A percentile compares a stretch with the other conserved stretches of the same genome.
Evolutionary conservation across 2,113 vertebrate species (phyloP).

Genomic region (Gallinago undulata): DNA sequence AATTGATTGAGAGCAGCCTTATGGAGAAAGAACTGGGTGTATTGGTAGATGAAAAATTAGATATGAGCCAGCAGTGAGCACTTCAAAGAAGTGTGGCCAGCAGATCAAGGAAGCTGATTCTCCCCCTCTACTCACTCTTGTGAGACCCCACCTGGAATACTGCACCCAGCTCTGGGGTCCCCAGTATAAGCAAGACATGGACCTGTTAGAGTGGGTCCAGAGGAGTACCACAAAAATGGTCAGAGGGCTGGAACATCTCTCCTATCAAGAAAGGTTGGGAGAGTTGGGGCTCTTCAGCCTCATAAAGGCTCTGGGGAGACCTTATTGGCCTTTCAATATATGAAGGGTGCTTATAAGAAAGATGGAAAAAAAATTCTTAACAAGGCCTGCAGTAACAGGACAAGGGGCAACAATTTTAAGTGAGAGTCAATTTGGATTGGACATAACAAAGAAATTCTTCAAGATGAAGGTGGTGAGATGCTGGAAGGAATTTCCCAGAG

Average conservation of each 20-base stretch:
- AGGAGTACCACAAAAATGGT: not conserved
- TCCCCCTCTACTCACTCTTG: not conserved
- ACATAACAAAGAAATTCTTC: not conserved
- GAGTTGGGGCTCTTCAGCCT: not conserved
- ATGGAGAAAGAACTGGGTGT: not conserved
- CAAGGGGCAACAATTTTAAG: not conserved
- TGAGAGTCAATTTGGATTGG: not conserved
- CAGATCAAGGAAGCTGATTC: not conserved
- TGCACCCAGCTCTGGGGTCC: not conserved
- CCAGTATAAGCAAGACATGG: not conserved
- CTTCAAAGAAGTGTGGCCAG: not conserved
- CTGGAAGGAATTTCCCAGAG: not conserved
- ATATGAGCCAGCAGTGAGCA: not conserved
- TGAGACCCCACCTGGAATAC: not conserved
- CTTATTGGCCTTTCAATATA: not conserved
- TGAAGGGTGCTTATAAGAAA: not conserved
- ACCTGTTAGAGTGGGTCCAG: not conserved
- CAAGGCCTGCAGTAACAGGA: not conserved
- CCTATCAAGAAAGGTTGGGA: not conserved
- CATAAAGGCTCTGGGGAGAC: not conserved
- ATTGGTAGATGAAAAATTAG: not conserved
- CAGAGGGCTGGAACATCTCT: not conserved
- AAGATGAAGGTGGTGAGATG: not conserved
- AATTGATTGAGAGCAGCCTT: not conserved
- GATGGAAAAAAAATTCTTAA: not conserved